Evolutionary conservation across 2,797 vertebrate genomes (phyloP), one percentile per base, ranked within the genome.

Genomic region (Sebastes hubbsi): DNA sequence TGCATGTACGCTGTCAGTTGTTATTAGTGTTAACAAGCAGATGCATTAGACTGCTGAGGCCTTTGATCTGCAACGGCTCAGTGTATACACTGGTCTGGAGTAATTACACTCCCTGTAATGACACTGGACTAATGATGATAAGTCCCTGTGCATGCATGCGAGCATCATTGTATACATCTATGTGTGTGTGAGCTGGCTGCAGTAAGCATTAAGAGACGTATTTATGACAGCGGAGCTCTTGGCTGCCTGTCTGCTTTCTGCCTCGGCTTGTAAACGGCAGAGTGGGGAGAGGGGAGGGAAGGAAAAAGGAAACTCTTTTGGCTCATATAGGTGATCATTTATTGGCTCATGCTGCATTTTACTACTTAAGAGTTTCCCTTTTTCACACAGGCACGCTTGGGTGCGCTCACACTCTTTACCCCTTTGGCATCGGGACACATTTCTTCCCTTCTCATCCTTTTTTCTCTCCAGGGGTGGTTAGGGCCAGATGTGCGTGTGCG

Each of bases 1-100:
- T 25, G 77, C 74, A 80, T 82, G 81, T 78, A 38, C 77, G 14
- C 82, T 86, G 84, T 88, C 89, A 86, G 73, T 2, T 85, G 78
- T 78, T 78, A 78, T 94, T 88, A 92, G 89, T 82, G 59, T 84
- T 91, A 90, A 92, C 82, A 85, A 91, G 89, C 87, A 80, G 85
- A 86, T 76, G 75, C 72, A 87, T 85, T 83, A 66, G 62, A 69
- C 86, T 78, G 78, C 78, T 46, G 72, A 83, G 77, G 78, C 76
- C 90, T 91, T 90, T 92, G 90, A 91, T 87, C 78, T 90, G 74
- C 77, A 55, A 46, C 2, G 4, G 25, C 8, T 30, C 2, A 2
- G 75, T 16, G 25, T 60, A 54, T 60, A 22, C 25, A 9, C 74
- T 52, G 77, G 36, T 89, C 83, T 81, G 70, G 38, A 80, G 46